Conservation (phyloP, 2,888 invertebrate genomes). For the Bibio marci region DNA sequence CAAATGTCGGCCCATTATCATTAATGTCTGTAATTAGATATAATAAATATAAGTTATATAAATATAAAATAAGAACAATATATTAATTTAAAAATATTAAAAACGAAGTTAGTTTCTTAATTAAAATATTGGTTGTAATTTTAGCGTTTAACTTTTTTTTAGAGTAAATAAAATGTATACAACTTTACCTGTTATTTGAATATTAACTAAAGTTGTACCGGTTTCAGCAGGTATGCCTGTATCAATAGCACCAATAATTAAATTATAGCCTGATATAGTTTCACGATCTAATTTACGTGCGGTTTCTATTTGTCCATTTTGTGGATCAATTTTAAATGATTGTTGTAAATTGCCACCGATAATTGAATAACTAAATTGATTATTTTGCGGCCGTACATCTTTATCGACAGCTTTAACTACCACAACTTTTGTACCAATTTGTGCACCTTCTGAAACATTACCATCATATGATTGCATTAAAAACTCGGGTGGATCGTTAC, state of each 20-base stretch:
- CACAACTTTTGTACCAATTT: slow-evolving; percentile 52
- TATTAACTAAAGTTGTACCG: slow-evolving; percentile 70
- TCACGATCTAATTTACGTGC: slow-evolving; percentile 65
- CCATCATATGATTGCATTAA: slow-evolving; percentile 60
- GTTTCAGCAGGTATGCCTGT: slow-evolving; percentile 81
- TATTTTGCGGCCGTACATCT: slow-evolving; percentile 79
- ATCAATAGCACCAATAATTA: slow-evolving; percentile 76
- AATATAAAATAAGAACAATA: no score
- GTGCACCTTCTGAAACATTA: slow-evolving; percentile 63
- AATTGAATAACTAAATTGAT: slow-evolving; percentile 81
- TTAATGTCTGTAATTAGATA: slow-evolving; percentile 65
- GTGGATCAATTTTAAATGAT: slow-evolving; percentile 75
- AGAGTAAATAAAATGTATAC: no score
- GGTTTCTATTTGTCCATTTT: slow-evolving; percentile 67
- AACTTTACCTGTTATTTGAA: slow-evolving; percentile 37
- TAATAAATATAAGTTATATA: no score
- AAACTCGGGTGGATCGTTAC: slow-evolving; percentile 92
- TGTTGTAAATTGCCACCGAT: slow-evolving; percentile 69
- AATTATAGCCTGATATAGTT: slow-evolving; percentile 49
- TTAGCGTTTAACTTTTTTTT: no score
- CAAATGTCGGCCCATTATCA: slow-evolving; percentile 80
- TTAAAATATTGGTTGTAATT: no score
- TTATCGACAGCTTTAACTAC: slow-evolving; percentile 77
- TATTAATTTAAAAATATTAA: no score
- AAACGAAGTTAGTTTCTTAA: no score